Evolutionary conservation across 2,797 vertebrate species (phyloP).

Genomic region (Phataginus tetradactyla): DNA sequence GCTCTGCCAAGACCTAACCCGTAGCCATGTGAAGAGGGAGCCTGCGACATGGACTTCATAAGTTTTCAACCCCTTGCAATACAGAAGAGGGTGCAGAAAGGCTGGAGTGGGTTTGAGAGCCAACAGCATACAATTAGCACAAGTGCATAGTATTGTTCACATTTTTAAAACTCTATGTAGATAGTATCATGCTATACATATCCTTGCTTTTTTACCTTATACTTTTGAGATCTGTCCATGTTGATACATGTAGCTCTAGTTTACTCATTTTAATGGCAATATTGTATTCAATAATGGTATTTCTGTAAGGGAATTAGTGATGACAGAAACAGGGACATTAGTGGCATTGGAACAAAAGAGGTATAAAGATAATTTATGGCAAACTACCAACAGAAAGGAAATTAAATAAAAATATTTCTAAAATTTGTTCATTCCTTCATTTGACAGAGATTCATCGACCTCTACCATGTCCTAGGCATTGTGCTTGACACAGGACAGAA

Average conservation of each 20-base stretch:
- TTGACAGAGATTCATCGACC: not conserved
- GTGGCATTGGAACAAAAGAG: not conserved
- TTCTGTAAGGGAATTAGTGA: constrained; percentile 4
- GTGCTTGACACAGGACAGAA: constrained; percentile 31
- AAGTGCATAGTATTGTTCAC: not conserved
- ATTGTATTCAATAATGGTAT: not conserved
- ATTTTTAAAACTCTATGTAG: not conserved
- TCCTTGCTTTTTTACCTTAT: not conserved
- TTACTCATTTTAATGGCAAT: constrained; percentile 22
- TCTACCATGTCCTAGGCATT: not conserved
- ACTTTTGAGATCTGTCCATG: not conserved
- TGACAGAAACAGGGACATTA: not conserved
- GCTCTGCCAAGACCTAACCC: not conserved
- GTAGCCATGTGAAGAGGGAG: not conserved
- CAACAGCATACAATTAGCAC: not conserved
- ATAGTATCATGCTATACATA: not conserved
- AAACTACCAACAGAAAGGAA: not conserved
- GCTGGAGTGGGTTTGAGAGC: not conserved
- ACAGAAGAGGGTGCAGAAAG: not conserved
- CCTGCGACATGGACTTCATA: not conserved
- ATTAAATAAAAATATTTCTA: constrained; percentile 33
- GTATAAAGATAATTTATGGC: not conserved
- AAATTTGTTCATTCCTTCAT: not conserved
- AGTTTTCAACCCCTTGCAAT: not conserved
- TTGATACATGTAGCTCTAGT: not conserved